phyloP scores from a whole-genome alignment of 2,888 invertebrate species.

The Nephrocerus scutellatus region DNA sequence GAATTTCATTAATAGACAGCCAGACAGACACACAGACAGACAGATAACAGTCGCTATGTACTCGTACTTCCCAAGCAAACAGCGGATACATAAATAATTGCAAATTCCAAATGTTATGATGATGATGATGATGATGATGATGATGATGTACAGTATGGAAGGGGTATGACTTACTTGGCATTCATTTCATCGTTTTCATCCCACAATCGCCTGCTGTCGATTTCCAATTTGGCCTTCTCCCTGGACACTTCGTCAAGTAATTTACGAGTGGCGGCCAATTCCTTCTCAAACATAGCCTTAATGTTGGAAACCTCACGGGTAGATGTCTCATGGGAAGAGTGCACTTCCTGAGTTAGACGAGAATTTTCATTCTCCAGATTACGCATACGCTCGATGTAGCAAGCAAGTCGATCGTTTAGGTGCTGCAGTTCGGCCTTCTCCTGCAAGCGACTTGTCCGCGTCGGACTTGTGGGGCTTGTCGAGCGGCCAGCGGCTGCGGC shows the following conservation, averaged over 20 bases:
- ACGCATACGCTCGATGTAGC: constrained; percentile 91
- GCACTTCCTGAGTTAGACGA: constrained; percentile 72
- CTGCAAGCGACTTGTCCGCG: constrained; percentile 79
- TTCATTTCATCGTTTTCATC: constrained; percentile 82
- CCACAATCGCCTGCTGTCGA: constrained; percentile 81
- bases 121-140: too few relatives aligned
- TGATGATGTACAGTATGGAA: too few relatives aligned
- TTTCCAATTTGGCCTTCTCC: constrained; percentile 89
- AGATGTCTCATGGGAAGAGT: constrained; percentile 75
- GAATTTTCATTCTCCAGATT: constrained; percentile 88
- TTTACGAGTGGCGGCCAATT: constrained; percentile 83
- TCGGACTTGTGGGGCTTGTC: constrained; percentile 72
- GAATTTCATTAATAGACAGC: too few relatives aligned
- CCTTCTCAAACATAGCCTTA: constrained; percentile 87
- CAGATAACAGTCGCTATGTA: too few relatives aligned
- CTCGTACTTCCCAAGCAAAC: too few relatives aligned
- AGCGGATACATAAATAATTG: too few relatives aligned
- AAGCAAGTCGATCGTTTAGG: constrained; percentile 92
- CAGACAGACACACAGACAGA: too few relatives aligned
- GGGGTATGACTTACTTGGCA: constrained; percentile 57
- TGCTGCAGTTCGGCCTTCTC: constrained; percentile 92
- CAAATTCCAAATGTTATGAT: too few relatives aligned
- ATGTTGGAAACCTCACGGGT: constrained; percentile 84
- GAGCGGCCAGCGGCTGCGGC: constrained; percentile 30
- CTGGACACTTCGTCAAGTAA: constrained; percentile 86